Evolutionary conservation across 2,888 invertebrate species (phyloP).

Genomic region (Morpho helenor): DNA sequence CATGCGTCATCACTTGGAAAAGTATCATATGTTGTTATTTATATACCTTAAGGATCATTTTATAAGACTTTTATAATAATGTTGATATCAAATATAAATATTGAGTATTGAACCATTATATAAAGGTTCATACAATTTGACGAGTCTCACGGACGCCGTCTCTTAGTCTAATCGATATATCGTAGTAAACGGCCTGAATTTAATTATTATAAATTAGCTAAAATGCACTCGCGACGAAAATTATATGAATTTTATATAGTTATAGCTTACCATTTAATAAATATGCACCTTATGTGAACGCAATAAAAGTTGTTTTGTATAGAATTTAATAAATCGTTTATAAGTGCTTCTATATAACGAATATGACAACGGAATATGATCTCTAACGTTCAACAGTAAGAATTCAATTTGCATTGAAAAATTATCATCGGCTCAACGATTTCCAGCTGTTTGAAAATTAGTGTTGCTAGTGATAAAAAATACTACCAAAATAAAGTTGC

Average conservation of each 20-base stretch:
- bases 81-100: not conserved
- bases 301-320: constrained; percentile 17
- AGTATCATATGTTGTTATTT: too few species aligned
- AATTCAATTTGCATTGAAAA: constrained; percentile 2
- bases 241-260: not conserved
- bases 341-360: constrained; percentile 20
- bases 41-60: not conserved
- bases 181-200: constrained; percentile 6
- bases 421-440: too few species aligned
- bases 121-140: not conserved
- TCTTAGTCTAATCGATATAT: not conserved
- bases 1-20: too few species aligned
- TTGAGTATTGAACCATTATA: too few species aligned
- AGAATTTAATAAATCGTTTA: constrained; percentile 12
- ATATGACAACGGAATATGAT: constrained; percentile 21
- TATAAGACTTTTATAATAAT: not conserved
- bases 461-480: constrained; percentile 13
- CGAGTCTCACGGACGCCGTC: not conserved
- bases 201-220: constrained; percentile 4
- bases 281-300: constrained; percentile 8
- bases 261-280: constrained; percentile 6
- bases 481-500: constrained; percentile 3
- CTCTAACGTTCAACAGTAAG: constrained; percentile 13
- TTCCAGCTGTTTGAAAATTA: constrained; percentile 1
- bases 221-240: constrained; percentile 5